Evolutionary conservation across 2,888 invertebrate species (phyloP), one percentile per base, ranked within the genome.

Genomic region (Congeria kusceri): DNA sequence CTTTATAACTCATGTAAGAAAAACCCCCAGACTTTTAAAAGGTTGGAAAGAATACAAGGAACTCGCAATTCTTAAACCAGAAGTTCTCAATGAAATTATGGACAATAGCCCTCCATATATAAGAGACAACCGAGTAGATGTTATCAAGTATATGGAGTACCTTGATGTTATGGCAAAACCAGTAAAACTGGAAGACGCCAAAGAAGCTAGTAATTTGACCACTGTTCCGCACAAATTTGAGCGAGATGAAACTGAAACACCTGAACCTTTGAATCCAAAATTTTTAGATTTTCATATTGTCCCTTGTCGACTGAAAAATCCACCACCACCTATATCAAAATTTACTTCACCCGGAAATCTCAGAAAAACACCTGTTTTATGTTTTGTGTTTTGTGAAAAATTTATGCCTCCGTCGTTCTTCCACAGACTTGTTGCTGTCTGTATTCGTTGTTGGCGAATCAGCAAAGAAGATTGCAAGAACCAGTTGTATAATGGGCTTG

Each of bases 81-180:
- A 47, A 15, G 32, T 76, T 15, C 49, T 76, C 25, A 47, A 76
- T 44, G 70, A 65, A 64, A 76, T 76, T 1, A 70, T 76, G 27
- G 61, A 65, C 59, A 44, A 57, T 5, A 69, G 47, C 47, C 28
- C 25, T 15, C 25, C 53, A 28, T 56, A 39, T 20, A 57, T 76
- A 20, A 47, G 49, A 23, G 61, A 66, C 18, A 65, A 71, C 49
- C 72, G 75, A 44, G 59, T 58, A 11, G 46, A 9, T 13, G 46
- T 44, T 13, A 44, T 44, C 9, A 9, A 44, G 18, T 76, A 76
- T 56, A 80, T 80, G 80, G 80, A 80, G 47, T 56, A 68, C 20
- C 62, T 76, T 9, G 71, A 80, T 28, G 71, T 80, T 39, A 80
- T 80, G 47, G 80, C 76, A 4, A 71, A 65, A 28, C 80, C 80